A percentile compares a stretch with the other conserved stretches of the same genome.
These are phyloP conservation scores for Eulemur macaco DNA, from an alignment of 2,113 vertebrate genomes.

Conservation along the genomic window DNA sequence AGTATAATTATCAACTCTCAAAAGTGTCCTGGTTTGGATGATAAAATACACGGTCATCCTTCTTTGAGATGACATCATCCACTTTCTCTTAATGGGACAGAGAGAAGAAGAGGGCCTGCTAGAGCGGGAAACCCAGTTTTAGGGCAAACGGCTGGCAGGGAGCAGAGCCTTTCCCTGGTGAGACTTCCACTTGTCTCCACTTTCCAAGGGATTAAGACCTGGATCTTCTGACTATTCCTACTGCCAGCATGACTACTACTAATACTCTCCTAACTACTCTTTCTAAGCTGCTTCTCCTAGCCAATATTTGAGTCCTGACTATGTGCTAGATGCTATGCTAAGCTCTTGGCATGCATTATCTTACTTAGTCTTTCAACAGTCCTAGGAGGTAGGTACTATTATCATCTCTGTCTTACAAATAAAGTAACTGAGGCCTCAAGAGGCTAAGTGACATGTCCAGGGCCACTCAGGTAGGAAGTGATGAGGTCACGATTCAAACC, in stretches of 20 bases:
- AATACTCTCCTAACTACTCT: not conserved
- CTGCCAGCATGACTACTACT: not conserved
- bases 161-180: not conserved
- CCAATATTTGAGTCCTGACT: not conserved
- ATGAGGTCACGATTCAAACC: not conserved
- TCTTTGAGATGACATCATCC: slow-evolving; percentile 54
- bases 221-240: not conserved
- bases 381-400: not conserved
- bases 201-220: not conserved
- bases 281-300: not conserved
- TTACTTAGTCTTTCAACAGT: not conserved
- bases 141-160: not conserved
- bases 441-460: not conserved
- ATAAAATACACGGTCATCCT: slow-evolving; percentile 58
- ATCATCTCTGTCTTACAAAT: not conserved
- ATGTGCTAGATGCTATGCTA: not conserved
- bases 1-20: slow-evolving; percentile 53
- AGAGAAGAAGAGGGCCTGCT: not conserved
- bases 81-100: slow-evolving; percentile 57
- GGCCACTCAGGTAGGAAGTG: not conserved
- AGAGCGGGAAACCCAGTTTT: slow-evolving; percentile 45
- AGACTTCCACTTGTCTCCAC: not conserved
- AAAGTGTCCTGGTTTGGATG: slow-evolving; percentile 66
- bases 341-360: not conserved
- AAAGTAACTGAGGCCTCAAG: not conserved